These are phyloP conservation scores for Tretioscincus oriximinensis DNA, from an alignment of 2,113 vertebrate genomes.

Conservation along the genomic window DNA sequence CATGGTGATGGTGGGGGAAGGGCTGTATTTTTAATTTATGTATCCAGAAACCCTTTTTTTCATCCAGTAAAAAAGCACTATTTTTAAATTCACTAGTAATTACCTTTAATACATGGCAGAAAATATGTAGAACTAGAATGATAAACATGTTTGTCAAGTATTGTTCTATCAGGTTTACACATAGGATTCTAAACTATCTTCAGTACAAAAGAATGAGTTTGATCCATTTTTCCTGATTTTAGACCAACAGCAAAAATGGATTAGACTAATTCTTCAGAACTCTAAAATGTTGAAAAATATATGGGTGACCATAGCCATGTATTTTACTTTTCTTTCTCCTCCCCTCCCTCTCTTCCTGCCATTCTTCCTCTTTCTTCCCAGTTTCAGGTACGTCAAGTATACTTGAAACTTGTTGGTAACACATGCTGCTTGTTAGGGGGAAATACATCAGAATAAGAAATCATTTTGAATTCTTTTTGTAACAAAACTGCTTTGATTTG, in stretches of 20 bases:
- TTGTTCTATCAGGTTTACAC: too few relatives aligned
- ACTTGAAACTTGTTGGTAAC: background rate
- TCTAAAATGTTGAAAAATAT: background rate
- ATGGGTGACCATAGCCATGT: background rate
- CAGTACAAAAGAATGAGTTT: too few relatives aligned
- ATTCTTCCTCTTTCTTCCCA: background rate
- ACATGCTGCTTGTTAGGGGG: background rate
- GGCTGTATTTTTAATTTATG: background rate
- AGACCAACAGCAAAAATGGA: too few relatives aligned
- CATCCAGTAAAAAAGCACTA: too few relatives aligned
- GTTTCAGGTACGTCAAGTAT: background rate
- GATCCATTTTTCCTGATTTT: too few relatives aligned
- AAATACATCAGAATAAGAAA: background rate
- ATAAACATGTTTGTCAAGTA: too few relatives aligned
- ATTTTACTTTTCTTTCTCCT: background rate
- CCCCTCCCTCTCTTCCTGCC: background rate
- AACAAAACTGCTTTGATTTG: slow-evolving; percentile 13
- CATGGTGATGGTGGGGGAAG: background rate
- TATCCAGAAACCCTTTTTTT: too few relatives aligned
- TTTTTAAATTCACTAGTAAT: too few relatives aligned
- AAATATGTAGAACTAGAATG: background rate
- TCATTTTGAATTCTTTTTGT: slow-evolving; percentile 28
- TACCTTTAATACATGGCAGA: background rate
- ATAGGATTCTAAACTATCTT: too few relatives aligned
- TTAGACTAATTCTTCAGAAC: background rate